Evolutionary conservation across 2,888 invertebrate species (phyloP), one percentile per base, ranked within the genome.

Genomic region (Zele albiditarsus): DNA sequence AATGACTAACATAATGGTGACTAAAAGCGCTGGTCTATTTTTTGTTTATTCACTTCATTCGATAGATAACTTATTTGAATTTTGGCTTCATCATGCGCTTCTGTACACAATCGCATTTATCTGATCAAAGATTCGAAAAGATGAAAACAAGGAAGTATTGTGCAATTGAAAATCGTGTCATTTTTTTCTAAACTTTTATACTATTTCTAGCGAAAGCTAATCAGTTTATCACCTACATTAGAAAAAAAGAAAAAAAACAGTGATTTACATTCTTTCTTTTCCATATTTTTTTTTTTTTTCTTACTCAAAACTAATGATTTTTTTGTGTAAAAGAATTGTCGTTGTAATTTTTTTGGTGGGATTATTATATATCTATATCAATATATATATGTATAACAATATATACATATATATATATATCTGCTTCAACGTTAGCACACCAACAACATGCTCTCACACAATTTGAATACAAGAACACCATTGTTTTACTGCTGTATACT

Each of bases 1-100:
- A 85, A 82, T 83, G 83, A 87, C 87, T 88, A 88, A 88, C 87
- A 85, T 81, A 81, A 53, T 53, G 87, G 87, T 87, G 85, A 84
- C 82, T 86, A 81, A 84, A 76, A 74, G 28, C 73, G 70, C 67
- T 73, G 74, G 76, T 73, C 76, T 72, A 57, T 77, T 69, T 70
- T 71, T 63, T n/a, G 53, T 58, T 67, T 71, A 46, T 74, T 63
- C n/a, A 74, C 63, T 67, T 58, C 14, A 70, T 72, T 66, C 1
- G 38, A 75, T 71, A 27, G 20, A 57, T 66, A n/a, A 38, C 42
- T 58, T 65, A 73, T 66, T 27, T 66, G 2, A 8, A 16, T 27
- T 28, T 16, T 10, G 12, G 71, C 53, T 62, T 71, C 38, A 38
- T 62, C 27, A 62, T 46, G 27, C 28, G 49, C 62, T 62, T 20